Evolutionary conservation across 2,113 vertebrate genomes (phyloP), one percentile per base, ranked within the genome.

Genomic region (Microcebus tavaratra): DNA sequence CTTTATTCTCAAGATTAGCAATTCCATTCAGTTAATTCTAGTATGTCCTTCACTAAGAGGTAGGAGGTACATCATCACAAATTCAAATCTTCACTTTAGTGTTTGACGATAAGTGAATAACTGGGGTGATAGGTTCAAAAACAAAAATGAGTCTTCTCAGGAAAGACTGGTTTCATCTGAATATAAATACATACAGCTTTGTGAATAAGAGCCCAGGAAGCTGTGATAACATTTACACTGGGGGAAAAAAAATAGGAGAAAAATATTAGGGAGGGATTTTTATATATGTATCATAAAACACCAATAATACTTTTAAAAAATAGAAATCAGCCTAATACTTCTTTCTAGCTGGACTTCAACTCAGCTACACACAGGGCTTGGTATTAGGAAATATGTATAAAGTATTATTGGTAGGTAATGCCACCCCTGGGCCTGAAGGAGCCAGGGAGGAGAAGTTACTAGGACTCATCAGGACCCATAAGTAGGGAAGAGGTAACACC

Each of bases 111-210:
- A 95, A 81, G 2, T 63, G n/a, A 57, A 27, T 88, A 95, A 81
- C 2, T 63, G 31, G 42, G 39, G 81, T 65, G 17, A 59, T 27
- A 72, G 20, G 0, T 84, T 88, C 65, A 45, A 92, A 95, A 88
- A 8, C 17, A 94, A 93, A 96, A 53, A 34, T 53, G 21, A 82
- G 34, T 81, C 57, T 85, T 97, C 61, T 76, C 20, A n/a, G 11
- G 8, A 61, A 95, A 96, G 31, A 42, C 9, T 75, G 10, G 3
- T 65, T 95, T 94, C 25, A 36, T 76, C 31, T 80, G 15, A 87
- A 14, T 1, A 5, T 42, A 88, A 92, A 5, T 27, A 29, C 8
- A 67, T 36, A 36, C 3, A 63, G 39, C 18, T 48, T 4, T 78
- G 15, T 53, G 18, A 6, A 27, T 59, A 45, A 55, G 12, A 86